Conservation (phyloP, 2,113 vertebrate genomes). For the Vicugna pacos region DNA sequence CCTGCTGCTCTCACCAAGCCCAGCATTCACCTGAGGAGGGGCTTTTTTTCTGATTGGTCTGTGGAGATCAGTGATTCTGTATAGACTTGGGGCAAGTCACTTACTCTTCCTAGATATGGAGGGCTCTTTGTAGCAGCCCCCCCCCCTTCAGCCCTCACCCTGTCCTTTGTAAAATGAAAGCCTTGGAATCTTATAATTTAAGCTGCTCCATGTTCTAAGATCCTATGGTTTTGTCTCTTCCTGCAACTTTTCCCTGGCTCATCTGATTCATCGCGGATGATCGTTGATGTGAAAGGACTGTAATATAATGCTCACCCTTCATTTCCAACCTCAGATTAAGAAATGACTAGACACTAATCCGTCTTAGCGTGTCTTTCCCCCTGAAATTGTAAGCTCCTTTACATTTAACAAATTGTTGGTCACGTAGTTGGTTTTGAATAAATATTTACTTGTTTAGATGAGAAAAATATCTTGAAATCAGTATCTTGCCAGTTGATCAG, state of each 20-base stretch:
- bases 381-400: neutral
- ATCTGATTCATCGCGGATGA: neutral
- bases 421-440: neutral
- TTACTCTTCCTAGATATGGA: neutral
- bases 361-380: neutral
- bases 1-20: neutral
- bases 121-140: neutral
- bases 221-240: neutral
- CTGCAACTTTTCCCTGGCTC: neutral
- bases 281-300: neutral
- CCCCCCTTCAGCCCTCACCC: neutral
- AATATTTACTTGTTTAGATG: neutral
- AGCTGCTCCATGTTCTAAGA: neutral
- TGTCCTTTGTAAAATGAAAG: neutral
- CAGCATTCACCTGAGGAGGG: neutral
- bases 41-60: neutral
- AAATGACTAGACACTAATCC: neutral
- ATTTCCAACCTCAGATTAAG: neutral
- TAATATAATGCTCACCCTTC: neutral
- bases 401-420: neutral
- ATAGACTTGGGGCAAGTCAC: neutral
- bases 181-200: neutral
- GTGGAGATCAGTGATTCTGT: neutral
- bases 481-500: neutral
- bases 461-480: conserved; percentile 30